phyloP scores from a whole-genome alignment of 2,888 invertebrate genomes.

The Eudemis profundana region DNA sequence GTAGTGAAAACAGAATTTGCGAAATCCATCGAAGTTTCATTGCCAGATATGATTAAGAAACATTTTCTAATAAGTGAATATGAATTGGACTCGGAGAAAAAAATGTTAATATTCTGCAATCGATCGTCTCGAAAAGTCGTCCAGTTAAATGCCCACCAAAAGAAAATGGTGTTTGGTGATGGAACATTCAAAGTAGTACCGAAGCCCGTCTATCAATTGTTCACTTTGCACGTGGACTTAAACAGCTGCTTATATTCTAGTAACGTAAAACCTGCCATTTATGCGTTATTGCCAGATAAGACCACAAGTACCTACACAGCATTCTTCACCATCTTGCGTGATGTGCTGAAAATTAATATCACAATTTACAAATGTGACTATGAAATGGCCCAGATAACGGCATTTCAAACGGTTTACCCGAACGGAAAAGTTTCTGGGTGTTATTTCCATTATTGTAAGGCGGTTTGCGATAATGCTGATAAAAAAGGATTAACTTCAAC shows the following conservation, averaged over 20 bases:
- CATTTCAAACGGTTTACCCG: not conserved
- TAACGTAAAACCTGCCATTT: not conserved
- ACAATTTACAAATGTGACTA: slow-evolving; percentile 1
- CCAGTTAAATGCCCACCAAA: slow-evolving; percentile 1
- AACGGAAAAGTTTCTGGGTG: not conserved
- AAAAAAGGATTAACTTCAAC: not conserved
- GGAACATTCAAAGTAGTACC: slow-evolving; percentile 1
- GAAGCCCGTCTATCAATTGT: not conserved
- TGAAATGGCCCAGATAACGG: slow-evolving; percentile 2
- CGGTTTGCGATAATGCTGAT: not conserved
- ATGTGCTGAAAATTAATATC: not conserved
- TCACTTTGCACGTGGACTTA: not conserved
- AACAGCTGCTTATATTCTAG: not conserved
- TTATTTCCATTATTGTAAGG: not conserved
- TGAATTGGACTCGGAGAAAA: not conserved
- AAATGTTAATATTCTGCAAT: slow-evolving; percentile 1
- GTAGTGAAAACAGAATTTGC: slow-evolving; percentile 1
- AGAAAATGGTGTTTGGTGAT: not conserved
- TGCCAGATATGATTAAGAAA: not conserved
- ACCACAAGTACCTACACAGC: slow-evolving; percentile 1
- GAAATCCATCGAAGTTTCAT: not conserved
- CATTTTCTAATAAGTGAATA: slow-evolving; percentile 2
- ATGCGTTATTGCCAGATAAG: slow-evolving; percentile 1
- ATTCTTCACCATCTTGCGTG: not conserved
- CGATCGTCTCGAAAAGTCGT: not conserved